Base-by-base conservation (phyloP, 2,797 vertebrate genomes). In the Selene dorsalis region DNA sequence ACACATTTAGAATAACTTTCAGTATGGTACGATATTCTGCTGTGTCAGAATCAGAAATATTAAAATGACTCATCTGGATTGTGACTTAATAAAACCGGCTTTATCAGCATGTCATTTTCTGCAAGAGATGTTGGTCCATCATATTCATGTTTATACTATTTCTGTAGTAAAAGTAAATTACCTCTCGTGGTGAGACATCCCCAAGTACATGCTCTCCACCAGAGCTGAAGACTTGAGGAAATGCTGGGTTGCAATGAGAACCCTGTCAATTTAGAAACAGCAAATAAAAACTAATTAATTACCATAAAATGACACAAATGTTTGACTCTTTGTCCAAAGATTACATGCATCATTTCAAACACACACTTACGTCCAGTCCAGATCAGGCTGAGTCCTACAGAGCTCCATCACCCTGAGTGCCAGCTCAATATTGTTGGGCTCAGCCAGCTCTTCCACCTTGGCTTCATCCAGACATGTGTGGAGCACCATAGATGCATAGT, bases 401-500 rank as follows among this genome's bases (percentile, higher is more conserved):
- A 95, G 95, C 52, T 92, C 95, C 85, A 94, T 92, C 80, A 96
- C 92, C 77, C 87, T 92, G 67, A 91, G 87, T 0, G 93, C 91
- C 69, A 95, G 69, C 38, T 75, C 70, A 70, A 94, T 89, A 61
- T 92, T 90, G 48, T 89, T 63, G 0, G 81, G 74, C 41, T 93
- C 61, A 41, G 89, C 82, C 56, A 95, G 74, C 58, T 91, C 84
- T 32, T 93, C 89, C 67, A 94, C 94, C 69, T 94, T 95, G 38
- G 76, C 89, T 90, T 84, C 77, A 82, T 96, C 95, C 59, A 99
- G 93, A 85, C 96, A 98, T 12, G 96, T 97, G 89, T 97, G 96
- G 69, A 99, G 87, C 20, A 99, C 95, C 97, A 99, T 99, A 6
- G 96, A 96, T 35, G 94, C 90, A 50, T 97, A 98, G 74, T 93